phyloP scores from a whole-genome alignment of 2,113 vertebrate genomes.

The Periophthalmus modestus region DNA sequence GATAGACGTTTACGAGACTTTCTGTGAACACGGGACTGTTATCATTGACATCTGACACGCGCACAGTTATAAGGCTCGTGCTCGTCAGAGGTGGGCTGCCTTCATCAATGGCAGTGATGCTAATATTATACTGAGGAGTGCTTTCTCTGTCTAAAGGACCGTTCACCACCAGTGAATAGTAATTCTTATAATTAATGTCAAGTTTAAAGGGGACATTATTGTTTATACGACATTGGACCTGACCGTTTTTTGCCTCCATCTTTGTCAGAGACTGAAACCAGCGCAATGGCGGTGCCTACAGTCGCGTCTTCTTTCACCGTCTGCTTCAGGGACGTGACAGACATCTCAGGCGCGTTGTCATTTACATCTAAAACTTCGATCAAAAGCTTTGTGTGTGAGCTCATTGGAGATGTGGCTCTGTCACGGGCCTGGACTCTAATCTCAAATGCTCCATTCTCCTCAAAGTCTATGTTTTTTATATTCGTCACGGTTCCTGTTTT shows the following conservation, averaged over 20 bases:
- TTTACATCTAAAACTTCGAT: conserved; percentile 86
- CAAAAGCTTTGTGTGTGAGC: conserved; percentile 77
- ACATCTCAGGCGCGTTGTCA: conserved; percentile 85
- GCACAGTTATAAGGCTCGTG: conserved; percentile 66
- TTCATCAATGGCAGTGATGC: conserved; percentile 79
- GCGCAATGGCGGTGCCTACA: conserved; percentile 79
- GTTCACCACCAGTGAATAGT: conserved; percentile 81
- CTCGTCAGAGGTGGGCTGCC: conserved; percentile 79
- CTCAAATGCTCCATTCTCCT: conserved; percentile 69
- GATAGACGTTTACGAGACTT: conserved; percentile 53
- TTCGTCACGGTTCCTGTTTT: conserved; percentile 78
- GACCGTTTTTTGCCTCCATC: conserved; percentile 78
- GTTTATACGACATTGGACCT: conserved; percentile 69
- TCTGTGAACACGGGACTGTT: conserved; percentile 79
- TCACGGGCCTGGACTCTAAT: conserved; percentile 66
- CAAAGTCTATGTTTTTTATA: conserved; percentile 70
- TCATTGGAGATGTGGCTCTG: conserved; percentile 53
- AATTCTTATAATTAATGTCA: conserved; percentile 71
- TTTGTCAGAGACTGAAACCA: conserved; percentile 81
- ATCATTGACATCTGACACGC: conserved; percentile 85
- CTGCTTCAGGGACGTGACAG: conserved; percentile 76
- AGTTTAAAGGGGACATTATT: conserved; percentile 74
- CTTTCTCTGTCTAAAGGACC: conserved; percentile 81
- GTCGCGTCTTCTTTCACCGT: conserved; percentile 77
- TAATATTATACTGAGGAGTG: conserved; percentile 77